Base-by-base conservation (phyloP, 2,113 vertebrate species). In the Hyla sarda region DNA sequence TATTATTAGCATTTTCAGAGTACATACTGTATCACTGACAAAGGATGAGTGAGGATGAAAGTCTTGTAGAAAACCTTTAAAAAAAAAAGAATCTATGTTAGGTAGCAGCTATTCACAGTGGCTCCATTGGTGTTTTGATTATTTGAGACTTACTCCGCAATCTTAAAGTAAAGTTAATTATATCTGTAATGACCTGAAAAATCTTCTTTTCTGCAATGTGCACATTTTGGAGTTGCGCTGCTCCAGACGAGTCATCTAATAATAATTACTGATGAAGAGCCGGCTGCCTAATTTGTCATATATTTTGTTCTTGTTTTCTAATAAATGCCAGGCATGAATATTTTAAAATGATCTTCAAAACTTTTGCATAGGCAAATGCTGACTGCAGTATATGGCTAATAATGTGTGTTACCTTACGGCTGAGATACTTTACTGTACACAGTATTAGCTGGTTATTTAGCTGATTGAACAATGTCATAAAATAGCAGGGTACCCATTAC, bases 321-420 rank as follows among this genome's bases (percentile, higher is more conserved):
- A 95, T 94, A 95, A 95, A 95, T 93, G 93, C 92, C 92, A 91
- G 93, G 92, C 91, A 91, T 87, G 92, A 90, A 94, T 95, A 95
- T 94, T 95, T 95, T 92, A 94, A 92, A 92, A 93, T 41, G 62
- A 83, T 81, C 56, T 76, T 62, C 37, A 65, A 65, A 71, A 52
- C 37, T 75, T 82, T 90, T 41, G 89, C 93, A 87, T 91, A 93
- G 52, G 88, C 92, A 92, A 91, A 92, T 94, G 94, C 93, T 94
- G 94, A 95, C 92, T 93, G 90, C 88, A 93, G 90, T 93, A 88
- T 92, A 94, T 94, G 91, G 90, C 90, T 91, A 94, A 90, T 91
- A 90, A 75, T 30, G 41, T 93, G 90, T 90, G 90, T 81, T 90
- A 89, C 91, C 92, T 93, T 92, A 91, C 91, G 92, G 90, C 91